A percentile compares a stretch with the other conserved stretches of the same genome.
Evolutionary conservation across 2,888 invertebrate species (phyloP).

Genomic region (Drosophila multiciliata): DNA sequence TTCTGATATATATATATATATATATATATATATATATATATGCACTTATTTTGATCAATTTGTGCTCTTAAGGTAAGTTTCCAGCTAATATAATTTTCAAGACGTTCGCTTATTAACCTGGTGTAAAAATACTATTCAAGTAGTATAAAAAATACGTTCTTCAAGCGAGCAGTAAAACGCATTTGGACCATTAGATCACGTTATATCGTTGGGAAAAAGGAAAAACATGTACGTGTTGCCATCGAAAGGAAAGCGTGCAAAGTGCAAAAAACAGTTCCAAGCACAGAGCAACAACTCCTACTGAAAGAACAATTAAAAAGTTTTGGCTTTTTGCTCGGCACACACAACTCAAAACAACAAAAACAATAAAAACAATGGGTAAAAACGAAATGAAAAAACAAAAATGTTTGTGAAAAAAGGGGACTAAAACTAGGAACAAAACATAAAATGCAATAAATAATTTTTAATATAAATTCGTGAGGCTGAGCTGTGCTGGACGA

Average conservation of each 20-base stretch:
- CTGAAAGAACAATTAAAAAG: conserved; percentile 64
- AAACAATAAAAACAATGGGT: conserved; percentile 5
- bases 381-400: background rate
- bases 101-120: background rate
- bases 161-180: conserved; percentile 17
- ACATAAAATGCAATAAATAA: conserved; percentile 76
- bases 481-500: conserved; percentile 56
- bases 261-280: conserved; percentile 58
- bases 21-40: background rate
- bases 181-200: conserved; percentile 60
- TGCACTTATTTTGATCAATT: background rate
- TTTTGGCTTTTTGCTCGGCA: conserved; percentile 46
- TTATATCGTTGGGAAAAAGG: conserved; percentile 72
- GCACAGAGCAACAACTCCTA: conserved; percentile 29
- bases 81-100: background rate
- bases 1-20: background rate
- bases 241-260: conserved; percentile 50
- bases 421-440: conserved; percentile 30
- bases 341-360: conserved; percentile 13
- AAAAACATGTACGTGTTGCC: conserved; percentile 75
- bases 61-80: background rate
- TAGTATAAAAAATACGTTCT: conserved; percentile 15
- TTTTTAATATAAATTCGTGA: conserved; percentile 81
- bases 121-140: background rate
- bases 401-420: background rate